Evolutionary conservation across 2,888 invertebrate species (phyloP), one percentile per base, ranked within the genome.

Genomic region (Sarcophaga variegata): DNA sequence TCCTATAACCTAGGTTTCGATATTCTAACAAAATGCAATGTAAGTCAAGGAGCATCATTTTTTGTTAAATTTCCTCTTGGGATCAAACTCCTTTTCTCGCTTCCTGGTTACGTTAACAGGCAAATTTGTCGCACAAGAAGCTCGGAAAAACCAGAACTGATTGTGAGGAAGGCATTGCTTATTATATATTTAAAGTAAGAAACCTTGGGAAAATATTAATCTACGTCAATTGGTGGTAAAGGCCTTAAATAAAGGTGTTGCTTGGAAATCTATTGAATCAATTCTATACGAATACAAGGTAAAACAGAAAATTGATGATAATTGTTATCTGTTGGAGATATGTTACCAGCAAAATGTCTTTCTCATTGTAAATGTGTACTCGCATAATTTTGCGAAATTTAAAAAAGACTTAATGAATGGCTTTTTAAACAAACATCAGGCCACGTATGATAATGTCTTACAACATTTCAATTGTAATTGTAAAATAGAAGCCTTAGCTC

Each of bases 381-480:
- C 90, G 4, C 45, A 86, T 5, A 85, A 89, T 70, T 60, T 90
- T 5, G 10, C 14, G 14, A 79, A 47, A 1, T 66, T 91, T 12
- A 89, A 89, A 71, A 77, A 74, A 12, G 14, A 54, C 5, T 64
- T 88, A 2, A 49, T 90, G 49, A 63, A 63, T 8, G 66, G 83
- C 0, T 5, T 90, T 4, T 27, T 91, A 54, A 75, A 76, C 2
- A 25, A 76, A 4, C 60, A 87, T 64, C 87, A 86, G 25, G 88
- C 89, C 3, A 83, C 80, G 12, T 89, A 89, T 62, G 81, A 78
- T 14, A 74, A 88, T 6, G 81, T 64, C 0, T 37, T 88, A 4
- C 79, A 87, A 47, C 14, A 88, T 5, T 90, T 91, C 67, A 81
- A 76, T n/a, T 86, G 86, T 76, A 80, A 76, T 54, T 88, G 89